Percentiles rank a stretch among this genome's conserved stretches.
These are phyloP conservation scores for Saturnia pavonia DNA, from an alignment of 2,888 invertebrate genomes.

Conservation along the genomic window DNA sequence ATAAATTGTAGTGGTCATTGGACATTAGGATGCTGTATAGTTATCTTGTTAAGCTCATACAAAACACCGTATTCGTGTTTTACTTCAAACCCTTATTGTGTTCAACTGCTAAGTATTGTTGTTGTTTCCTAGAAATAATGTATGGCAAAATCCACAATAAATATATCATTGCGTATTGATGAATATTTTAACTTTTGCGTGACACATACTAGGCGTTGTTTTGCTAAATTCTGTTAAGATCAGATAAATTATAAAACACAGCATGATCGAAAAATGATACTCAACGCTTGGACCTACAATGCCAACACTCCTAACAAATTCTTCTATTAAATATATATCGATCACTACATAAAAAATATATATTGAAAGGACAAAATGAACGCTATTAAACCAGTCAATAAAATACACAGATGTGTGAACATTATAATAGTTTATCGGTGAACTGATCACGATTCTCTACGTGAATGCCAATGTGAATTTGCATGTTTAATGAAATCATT, in stretches of 20 bases:
- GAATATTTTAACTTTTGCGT: background rate
- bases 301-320: too few species aligned
- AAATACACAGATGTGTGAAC: conserved; percentile 31
- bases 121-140: background rate
- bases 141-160: background rate
- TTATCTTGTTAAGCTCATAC: background rate
- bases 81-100: background rate
- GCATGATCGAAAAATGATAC: background rate
- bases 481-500: conserved; percentile 61
- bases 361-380: background rate
- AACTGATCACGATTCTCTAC: conserved; percentile 52
- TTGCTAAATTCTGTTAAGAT: background rate
- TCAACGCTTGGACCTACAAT: background rate
- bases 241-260: too few species aligned
- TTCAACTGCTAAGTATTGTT: background rate
- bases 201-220: background rate
- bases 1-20: background rate
- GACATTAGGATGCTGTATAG: background rate
- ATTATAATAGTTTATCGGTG: conserved; percentile 37
- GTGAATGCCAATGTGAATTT: conserved; percentile 53
- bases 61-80: background rate
- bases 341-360: background rate
- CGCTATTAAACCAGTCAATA: background rate
- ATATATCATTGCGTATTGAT: background rate
- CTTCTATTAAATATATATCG: too few species aligned